Percentiles rank a stretch among this genome's conserved stretches.
phyloP scores from a whole-genome alignment of 2,888 invertebrate genomes.

The Lasioglossum malachurum region DNA sequence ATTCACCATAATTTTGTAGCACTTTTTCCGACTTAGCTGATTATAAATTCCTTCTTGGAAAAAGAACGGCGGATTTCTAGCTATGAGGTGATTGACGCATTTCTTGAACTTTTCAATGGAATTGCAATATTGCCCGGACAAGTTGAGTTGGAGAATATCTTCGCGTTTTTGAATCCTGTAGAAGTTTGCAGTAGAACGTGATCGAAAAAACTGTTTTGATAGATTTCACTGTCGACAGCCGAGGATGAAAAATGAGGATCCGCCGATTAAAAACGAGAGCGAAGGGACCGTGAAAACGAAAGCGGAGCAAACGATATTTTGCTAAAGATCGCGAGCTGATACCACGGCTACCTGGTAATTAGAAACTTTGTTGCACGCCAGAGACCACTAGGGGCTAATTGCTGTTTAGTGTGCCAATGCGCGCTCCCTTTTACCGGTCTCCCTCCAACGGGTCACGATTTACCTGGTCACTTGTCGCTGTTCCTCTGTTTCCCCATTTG shows the following conservation, averaged over 20 bases:
- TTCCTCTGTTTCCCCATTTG: too few relatives aligned
- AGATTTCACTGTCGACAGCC: constrained; percentile 49
- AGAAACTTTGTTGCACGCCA: constrained; percentile 20
- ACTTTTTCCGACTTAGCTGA: too few relatives aligned
- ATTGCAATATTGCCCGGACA: too few relatives aligned
- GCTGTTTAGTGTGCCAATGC: background rate
- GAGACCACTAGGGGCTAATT: background rate
- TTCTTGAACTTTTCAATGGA: too few relatives aligned
- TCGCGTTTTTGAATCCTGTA: too few relatives aligned
- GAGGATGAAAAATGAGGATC: constrained; percentile 55
- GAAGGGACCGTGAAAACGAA: constrained; percentile 51
- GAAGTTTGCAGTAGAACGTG: too few relatives aligned
- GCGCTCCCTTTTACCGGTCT: background rate
- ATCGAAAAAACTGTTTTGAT: background rate
- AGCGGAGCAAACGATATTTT: constrained; percentile 40
- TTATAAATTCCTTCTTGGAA: too few relatives aligned
- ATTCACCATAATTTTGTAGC: too few relatives aligned
- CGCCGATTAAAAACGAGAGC: background rate
- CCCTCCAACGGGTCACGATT: background rate
- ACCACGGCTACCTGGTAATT: constrained; percentile 17
- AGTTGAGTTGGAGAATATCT: too few relatives aligned
- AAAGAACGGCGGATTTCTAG: too few relatives aligned
- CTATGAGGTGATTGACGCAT: too few relatives aligned
- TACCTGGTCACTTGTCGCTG: background rate
- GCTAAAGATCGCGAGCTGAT: background rate